Conservation (phyloP, 2,888 invertebrate species). For the Achlya flavicornis region DNA sequence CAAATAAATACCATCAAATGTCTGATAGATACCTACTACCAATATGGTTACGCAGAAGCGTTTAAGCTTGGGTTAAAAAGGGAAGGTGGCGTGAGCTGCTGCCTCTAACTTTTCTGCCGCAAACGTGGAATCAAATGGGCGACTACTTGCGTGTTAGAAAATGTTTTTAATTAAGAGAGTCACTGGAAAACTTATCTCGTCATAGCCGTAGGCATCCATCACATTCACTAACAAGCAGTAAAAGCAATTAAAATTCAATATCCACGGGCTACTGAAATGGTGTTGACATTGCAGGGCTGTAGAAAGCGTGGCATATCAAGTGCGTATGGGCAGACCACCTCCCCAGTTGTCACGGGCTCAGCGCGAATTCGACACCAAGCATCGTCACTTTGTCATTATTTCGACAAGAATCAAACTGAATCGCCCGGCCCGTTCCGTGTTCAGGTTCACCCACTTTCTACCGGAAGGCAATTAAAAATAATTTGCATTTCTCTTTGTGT, state of each 20-base stretch:
- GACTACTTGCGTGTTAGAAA: too few species aligned
- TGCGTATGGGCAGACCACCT: neutral
- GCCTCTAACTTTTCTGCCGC: too few species aligned
- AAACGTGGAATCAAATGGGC: too few species aligned
- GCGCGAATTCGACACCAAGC: slow-evolving; percentile 43
- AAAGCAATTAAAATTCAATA: slow-evolving; percentile 34
- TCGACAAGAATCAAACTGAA: slow-evolving; percentile 66
- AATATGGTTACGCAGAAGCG: too few species aligned
- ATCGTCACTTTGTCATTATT: slow-evolving; percentile 64
- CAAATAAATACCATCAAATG: too few species aligned
- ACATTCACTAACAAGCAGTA: slow-evolving; percentile 21
- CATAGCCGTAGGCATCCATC: neutral
- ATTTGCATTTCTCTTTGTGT: slow-evolving; percentile 79
- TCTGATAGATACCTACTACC: too few species aligned
- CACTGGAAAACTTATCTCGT: neutral
- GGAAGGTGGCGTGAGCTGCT: too few species aligned
- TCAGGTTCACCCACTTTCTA: slow-evolving; percentile 80
- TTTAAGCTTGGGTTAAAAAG: too few species aligned
- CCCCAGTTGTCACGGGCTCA: slow-evolving; percentile 31
- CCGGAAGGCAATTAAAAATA: slow-evolving; percentile 81
- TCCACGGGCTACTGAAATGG: slow-evolving; percentile 13
- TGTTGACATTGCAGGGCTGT: slow-evolving; percentile 30
- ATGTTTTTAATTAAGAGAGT: slow-evolving; percentile 23
- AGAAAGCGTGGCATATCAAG: slow-evolving; percentile 41
- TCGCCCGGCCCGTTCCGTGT: slow-evolving; percentile 65